Percentiles rank a stretch among this genome's conserved stretches.
These are phyloP conservation scores for Nowickia ferox DNA, from an alignment of 2,888 invertebrate species.

Conservation along the genomic window DNA sequence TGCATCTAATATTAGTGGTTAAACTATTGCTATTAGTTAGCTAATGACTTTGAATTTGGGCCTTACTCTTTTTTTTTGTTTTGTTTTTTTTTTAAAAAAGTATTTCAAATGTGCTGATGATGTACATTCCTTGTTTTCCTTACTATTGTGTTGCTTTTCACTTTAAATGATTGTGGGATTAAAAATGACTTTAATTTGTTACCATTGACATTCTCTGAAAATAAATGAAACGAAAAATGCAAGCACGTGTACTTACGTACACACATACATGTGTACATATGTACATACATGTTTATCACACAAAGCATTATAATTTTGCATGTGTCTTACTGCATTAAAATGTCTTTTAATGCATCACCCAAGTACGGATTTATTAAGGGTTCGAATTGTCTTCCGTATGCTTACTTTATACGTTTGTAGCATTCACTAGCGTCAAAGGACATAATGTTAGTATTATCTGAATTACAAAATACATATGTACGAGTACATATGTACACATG, in stretches of 20 bases:
- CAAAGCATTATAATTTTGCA: too few species aligned
- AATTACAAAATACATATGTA: neutral
- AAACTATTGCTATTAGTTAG: too few species aligned
- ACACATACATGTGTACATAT: neutral
- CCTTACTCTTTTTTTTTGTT: too few species aligned
- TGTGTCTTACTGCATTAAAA: neutral
- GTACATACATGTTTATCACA: neutral
- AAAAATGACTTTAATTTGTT: constrained; percentile 12
- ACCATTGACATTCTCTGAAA: neutral
- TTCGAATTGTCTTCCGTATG: neutral
- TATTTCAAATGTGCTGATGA: too few species aligned
- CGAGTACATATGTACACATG: too few species aligned
- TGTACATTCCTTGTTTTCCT: too few species aligned
- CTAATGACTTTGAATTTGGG: too few species aligned
- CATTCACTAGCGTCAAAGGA: neutral
- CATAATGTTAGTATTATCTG: neutral
- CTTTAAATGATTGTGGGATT: constrained; percentile 21
- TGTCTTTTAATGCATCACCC: neutral
- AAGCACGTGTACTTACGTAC: neutral
- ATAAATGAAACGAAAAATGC: neutral
- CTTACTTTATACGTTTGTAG: neutral
- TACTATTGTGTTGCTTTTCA: constrained; percentile 1
- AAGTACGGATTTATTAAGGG: neutral
- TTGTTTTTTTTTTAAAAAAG: too few species aligned
- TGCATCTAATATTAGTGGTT: too few species aligned